These are phyloP conservation scores for Gonatopus flavifemur DNA, from an alignment of 1,140 invertebrate species.

Conservation along the genomic window DNA sequence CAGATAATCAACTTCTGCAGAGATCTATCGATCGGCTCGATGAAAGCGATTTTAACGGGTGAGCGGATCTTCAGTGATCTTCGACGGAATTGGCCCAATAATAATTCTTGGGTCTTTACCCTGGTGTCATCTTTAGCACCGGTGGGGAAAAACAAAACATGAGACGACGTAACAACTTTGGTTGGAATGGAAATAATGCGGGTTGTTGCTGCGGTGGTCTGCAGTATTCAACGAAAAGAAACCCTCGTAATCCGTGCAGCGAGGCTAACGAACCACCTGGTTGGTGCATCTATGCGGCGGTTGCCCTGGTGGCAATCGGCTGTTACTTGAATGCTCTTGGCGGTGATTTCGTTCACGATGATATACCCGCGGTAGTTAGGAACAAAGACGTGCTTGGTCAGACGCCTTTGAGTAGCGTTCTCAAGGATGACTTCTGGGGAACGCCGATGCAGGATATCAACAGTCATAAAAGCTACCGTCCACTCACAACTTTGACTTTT, in stretches of 20 bases:
- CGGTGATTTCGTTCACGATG: conserved; percentile 90
- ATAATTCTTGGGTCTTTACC: too few relatives aligned
- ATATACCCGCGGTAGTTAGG: conserved; percentile 81
- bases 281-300: conserved; percentile 62
- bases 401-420: conserved; percentile 66
- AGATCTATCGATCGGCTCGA: conserved; percentile 13
- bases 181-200: conserved; percentile 6
- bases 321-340: conserved; percentile 78
- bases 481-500: conserved; percentile 80
- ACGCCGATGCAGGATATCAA: conserved; percentile 81
- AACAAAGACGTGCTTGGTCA: conserved; percentile 81
- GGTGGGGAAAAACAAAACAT: conserved; percentile 21
- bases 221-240: conserved; percentile 14
- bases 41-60: conserved; percentile 16
- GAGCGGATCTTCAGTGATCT: conserved; percentile 13
- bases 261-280: conserved; percentile 36
- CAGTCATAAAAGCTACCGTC: conserved; percentile 84
- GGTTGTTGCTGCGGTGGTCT: conserved; percentile 33
- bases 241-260: conserved; percentile 20
- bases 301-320: conserved; percentile 67
- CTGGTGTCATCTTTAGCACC: conserved; percentile 1
- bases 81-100: too few relatives aligned
- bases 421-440: conserved; percentile 90
- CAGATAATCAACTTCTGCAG: too few relatives aligned
- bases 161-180: conserved; percentile 40